A percentile compares a stretch with the other conserved stretches of the same genome.
Evolutionary conservation across 2,888 invertebrate species (phyloP).

Genomic region (Hyposoter didymator): DNA sequence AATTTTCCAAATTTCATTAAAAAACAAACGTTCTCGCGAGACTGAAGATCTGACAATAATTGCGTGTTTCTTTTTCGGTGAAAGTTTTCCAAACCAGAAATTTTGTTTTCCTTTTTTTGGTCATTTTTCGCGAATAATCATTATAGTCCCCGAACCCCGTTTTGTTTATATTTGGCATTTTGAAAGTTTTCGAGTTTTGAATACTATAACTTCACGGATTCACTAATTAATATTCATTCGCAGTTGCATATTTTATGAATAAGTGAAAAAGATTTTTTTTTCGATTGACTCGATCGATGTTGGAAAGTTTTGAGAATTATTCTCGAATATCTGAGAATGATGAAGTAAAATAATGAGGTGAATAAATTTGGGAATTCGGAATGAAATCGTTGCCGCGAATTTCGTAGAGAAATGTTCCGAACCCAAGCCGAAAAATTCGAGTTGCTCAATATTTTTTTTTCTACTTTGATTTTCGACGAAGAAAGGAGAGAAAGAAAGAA

Average conservation of each 20-base stretch:
- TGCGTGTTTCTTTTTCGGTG: neutral
- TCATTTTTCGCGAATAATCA: neutral
- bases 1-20: too few relatives aligned
- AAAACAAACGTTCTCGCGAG: too few relatives aligned
- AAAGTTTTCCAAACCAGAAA: neutral
- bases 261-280: neutral
- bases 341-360: neutral
- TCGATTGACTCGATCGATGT: neutral
- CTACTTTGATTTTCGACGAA: neutral
- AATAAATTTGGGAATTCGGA: neutral
- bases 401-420: neutral
- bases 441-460: neutral
- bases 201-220: too few relatives aligned
- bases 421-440: neutral
- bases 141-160: too few relatives aligned
- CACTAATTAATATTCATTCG: neutral
- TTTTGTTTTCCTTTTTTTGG: neutral
- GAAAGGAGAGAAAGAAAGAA: neutral
- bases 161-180: neutral
- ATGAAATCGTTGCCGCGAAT: neutral
- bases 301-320: neutral
- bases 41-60: too few relatives aligned
- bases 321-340: neutral
- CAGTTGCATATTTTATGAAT: neutral
- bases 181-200: too few relatives aligned